Evolutionary conservation across 2,797 vertebrate species (phyloP).

Genomic region (Notoglanidium macrostoma): DNA sequence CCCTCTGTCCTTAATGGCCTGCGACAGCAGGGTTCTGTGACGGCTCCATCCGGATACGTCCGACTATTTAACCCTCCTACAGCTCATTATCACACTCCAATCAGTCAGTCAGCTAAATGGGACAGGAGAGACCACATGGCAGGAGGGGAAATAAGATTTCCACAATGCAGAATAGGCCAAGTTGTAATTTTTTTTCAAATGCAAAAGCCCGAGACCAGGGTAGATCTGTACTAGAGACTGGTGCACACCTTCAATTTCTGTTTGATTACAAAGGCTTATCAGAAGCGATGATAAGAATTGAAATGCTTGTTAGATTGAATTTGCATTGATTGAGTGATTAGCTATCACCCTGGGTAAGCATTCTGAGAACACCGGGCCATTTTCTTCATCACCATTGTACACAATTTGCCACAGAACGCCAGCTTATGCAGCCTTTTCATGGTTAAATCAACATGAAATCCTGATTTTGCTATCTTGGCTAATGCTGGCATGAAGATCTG

Average conservation of each 20-base stretch:
- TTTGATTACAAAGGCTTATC: not conserved
- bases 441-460: conserved; percentile 37
- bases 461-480: not conserved
- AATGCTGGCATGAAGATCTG: conserved; percentile 6
- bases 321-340: conserved; percentile 15
- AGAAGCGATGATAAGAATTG: not conserved
- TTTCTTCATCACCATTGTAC: conserved; percentile 6
- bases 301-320: conserved; percentile 3
- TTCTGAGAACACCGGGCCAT: not conserved
- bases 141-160: conserved; percentile 8
- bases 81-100: conserved; percentile 40
- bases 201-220: not conserved
- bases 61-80: conserved; percentile 40
- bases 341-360: not conserved
- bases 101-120: conserved; percentile 46
- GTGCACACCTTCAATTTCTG: not conserved
- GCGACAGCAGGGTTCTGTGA: conserved; percentile 37
- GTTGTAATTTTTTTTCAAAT: not conserved
- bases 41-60: conserved; percentile 30
- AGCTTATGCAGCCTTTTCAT: conserved; percentile 2
- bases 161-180: not conserved
- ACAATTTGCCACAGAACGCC: conserved; percentile 19
- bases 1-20: conserved; percentile 37
- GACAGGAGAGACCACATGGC: conserved; percentile 29
- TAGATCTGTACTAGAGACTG: not conserved